A percentile compares a stretch with the other conserved stretches of the same genome.
Conservation (phyloP, 1,140 invertebrate genomes). For the Neocloeon triangulifer region DNA sequence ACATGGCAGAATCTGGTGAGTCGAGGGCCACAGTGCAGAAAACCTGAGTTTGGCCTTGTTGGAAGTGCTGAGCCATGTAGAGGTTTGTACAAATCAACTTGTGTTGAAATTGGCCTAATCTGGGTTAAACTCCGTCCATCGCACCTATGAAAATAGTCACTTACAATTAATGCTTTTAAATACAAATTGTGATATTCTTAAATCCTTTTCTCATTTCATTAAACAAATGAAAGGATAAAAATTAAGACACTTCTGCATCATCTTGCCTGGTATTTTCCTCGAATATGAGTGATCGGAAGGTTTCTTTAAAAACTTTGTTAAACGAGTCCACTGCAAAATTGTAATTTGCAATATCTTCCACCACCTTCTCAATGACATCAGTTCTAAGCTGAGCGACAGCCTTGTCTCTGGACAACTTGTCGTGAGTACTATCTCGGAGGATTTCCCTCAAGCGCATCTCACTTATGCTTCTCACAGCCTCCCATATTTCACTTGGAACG, state of each 20-base stretch:
- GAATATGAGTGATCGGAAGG: constrained; percentile 36
- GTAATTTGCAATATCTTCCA: constrained; percentile 28
- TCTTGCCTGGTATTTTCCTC: constrained; percentile 28
- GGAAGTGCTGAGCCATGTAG: constrained; percentile 92
- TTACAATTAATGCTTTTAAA: neutral
- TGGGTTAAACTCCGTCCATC: constrained; percentile 64
- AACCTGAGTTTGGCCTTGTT: constrained; percentile 93
- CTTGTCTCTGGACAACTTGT: constrained; percentile 61
- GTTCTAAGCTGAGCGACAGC: constrained; percentile 43
- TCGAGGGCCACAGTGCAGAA: constrained; percentile 90
- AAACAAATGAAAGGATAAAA: too few species aligned
- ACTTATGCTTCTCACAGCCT: constrained; percentile 35
- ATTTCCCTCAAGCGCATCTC: constrained; percentile 53
- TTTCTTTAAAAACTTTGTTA: constrained; percentile 32
- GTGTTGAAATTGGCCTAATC: constrained; percentile 63
- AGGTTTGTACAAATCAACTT: constrained; percentile 64
- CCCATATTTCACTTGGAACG: constrained; percentile 25
- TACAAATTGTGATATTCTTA: too few species aligned
- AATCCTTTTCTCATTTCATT: too few species aligned
- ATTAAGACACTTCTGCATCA: too few species aligned
- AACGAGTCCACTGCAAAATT: constrained; percentile 32
- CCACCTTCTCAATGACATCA: constrained; percentile 46
- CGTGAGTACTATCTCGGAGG: constrained; percentile 45
- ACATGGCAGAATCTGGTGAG: constrained; percentile 74
- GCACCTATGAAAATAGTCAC: constrained; percentile 37